Conservation (phyloP, 2,888 invertebrate species). For the Autographa pulchrina region DNA sequence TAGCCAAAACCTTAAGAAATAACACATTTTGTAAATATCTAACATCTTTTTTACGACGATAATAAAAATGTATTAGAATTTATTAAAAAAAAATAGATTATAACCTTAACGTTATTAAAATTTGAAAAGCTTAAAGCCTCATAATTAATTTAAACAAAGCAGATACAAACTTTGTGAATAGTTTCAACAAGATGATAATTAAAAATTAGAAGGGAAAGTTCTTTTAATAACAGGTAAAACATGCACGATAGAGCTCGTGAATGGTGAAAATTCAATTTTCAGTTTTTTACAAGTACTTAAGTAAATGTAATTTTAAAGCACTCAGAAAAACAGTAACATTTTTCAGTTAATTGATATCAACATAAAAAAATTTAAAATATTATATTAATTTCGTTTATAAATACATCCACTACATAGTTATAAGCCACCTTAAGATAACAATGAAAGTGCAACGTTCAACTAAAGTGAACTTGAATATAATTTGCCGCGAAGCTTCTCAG, state of each 20-base stretch:
- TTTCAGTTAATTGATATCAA: too few species aligned
- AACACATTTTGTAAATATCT: too few species aligned
- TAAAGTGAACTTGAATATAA: slow-evolving; percentile 10
- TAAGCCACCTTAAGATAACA: neutral
- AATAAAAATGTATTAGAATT: too few species aligned
- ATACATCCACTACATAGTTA: neutral
- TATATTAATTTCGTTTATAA: too few species aligned
- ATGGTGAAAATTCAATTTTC: neutral
- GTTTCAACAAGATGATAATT: neutral
- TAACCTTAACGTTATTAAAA: too few species aligned
- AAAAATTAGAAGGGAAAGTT: neutral
- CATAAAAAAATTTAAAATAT: too few species aligned
- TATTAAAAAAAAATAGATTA: too few species aligned
- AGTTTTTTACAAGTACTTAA: neutral
- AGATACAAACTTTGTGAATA: neutral
- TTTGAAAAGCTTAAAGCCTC: neutral
- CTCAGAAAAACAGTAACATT: too few species aligned
- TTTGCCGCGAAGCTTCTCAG: slow-evolving; percentile 5
- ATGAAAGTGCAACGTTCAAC: neutral
- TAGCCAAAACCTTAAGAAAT: too few species aligned
- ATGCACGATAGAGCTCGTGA: neutral
- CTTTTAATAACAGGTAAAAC: neutral
- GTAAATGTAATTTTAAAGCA: too few species aligned
- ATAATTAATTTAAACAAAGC: neutral
- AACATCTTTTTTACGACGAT: too few species aligned